Evolutionary conservation across 2,113 vertebrate genomes (phyloP), one percentile per base, ranked within the genome.

Genomic region (Nycticryphes semicollaris): DNA sequence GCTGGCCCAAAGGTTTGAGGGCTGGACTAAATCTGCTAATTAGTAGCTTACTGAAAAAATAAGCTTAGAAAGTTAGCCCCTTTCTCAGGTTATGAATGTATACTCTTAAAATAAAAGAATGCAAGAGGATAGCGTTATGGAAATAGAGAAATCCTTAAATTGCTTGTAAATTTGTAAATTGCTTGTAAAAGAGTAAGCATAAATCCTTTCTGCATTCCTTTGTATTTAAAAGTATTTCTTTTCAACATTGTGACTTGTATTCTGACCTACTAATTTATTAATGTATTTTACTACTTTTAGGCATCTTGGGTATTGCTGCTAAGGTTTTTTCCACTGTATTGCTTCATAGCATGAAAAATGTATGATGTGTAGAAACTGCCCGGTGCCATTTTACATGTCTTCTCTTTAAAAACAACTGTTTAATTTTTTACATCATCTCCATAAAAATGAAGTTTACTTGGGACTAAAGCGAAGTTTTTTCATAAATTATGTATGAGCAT

Each of bases 341-440:
- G 14, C 3, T 28, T 95, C 24, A 48, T 63, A 75, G 23, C 39
- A 41, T 89, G 45, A 84, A 81, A 91, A 86, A 64, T 41, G 1
- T 3, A 51, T 17, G 13, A 48, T 56, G 24, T 45, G 16, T 80
- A 37, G 76, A 87, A 94, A 63, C 66, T 87, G 24, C 22, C 41
- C 41, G 27, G 39, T 64, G 60, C 54, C 76, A n/a, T 78, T 93
- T 93, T 75, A 43, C 22, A 3, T 81, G 18, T 19, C 17, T 78
- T 87, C 21, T 72, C 22, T 95, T 90, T 66, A 50, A 80, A 94
- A 81, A 30, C 37, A 74, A 5, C 47, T 84, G 43, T 82, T 94
- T 53, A 84, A 82, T 89, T 60, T 96, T 95, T 96, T n/a, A 95
- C 17, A 27, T 79, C 43, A 24, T 83, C 24, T 6, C 33, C 78